These are phyloP conservation scores for Hydractinia echinata DNA, from an alignment of 30 jellyfish, hydroid and myxozoan species.

Conservation along the genomic window DNA sequence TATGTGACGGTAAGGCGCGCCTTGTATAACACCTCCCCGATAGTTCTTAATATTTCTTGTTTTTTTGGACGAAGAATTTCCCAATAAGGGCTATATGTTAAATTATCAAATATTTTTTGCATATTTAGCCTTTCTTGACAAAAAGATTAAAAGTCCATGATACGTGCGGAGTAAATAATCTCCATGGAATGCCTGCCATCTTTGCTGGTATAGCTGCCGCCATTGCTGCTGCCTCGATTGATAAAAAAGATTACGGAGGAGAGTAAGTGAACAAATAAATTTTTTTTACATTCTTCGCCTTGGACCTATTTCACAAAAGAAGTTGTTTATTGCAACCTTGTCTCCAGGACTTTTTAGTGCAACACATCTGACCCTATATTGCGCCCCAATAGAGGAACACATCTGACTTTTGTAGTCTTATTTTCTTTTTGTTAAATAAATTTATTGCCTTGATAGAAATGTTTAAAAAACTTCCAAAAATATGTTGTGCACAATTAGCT, in stretches of 20 bases:
- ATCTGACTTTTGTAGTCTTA: too few species aligned
- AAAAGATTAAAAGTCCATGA: slow-evolving; percentile 55
- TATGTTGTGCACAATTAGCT: too few species aligned
- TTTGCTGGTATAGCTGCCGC: slow-evolving; percentile 76
- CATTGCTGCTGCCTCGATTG: slow-evolving; percentile 78
- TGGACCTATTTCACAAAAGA: background rate
- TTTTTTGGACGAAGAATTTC: background rate
- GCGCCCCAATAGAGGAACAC: too few species aligned
- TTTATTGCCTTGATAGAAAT: too few species aligned
- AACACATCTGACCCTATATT: too few species aligned
- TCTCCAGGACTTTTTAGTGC: background rate
- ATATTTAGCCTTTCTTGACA: slow-evolving; percentile 69
- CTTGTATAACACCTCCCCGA: too few species aligned
- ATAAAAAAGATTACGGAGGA: slow-evolving; percentile 36
- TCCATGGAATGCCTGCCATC: slow-evolving; percentile 95
- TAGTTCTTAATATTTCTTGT: background rate
- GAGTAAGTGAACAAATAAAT: slow-evolving; percentile 40
- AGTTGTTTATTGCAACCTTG: too few species aligned
- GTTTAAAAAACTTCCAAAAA: too few species aligned
- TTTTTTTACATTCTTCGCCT: background rate
- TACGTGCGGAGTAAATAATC: slow-evolving; percentile 96
- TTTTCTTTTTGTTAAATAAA: too few species aligned
- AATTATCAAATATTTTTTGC: background rate
- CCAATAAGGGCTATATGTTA: too few species aligned
- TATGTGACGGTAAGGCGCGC: slow-evolving; percentile 55